Base-by-base conservation (phyloP, 2,113 vertebrate genomes). In the Otis tarda region DNA sequence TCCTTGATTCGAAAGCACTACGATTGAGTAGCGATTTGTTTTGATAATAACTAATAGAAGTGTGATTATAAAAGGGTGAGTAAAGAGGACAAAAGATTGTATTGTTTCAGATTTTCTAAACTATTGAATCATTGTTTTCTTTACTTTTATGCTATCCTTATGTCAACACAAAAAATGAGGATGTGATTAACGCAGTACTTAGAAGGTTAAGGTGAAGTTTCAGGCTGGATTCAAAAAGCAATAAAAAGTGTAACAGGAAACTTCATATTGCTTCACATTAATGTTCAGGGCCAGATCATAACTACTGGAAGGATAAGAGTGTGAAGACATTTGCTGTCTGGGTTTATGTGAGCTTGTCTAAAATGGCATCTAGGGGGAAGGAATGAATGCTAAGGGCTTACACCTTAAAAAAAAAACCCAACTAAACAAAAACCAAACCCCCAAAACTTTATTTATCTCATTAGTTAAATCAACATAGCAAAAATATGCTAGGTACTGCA, bases 231-330 rank as follows among this genome's bases (percentile, higher is more conserved):
- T 90, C 52, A 94, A 97, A 97, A 96, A 93, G 96, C 94, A 98
- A 97, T 98, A 97, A 97, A 98, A 96, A 68, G 55, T 94, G 95
- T 96, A 98, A 83, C 39, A 76, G 96, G 98, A 98, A 98, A 98
- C 96, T 97, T 98, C 96, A 95, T 98, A 97, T 97, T 97, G 84
- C 87, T 97, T 98, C 95, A 93, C 89, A 79, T 97, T 97, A 98
- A 95, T 97, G 97, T 98, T 97, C 67, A 56, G 94, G 94, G 95
- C 97, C 97, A 97, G 96, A 95, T 94, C 89, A 88, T 96, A 98
- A 98, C 98, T 98, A 96, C 97, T 95, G 71, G 82, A 96, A 95
- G 79, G 70, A 79, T 20, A 53, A 63, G 25, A 47, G 88, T 80
- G 94, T 97, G 94, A 98, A 97, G 95, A 98, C n/a, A 74, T 89